Conservation (phyloP, 2,113 vertebrate species). For the Tachysurus vachellii region DNA sequence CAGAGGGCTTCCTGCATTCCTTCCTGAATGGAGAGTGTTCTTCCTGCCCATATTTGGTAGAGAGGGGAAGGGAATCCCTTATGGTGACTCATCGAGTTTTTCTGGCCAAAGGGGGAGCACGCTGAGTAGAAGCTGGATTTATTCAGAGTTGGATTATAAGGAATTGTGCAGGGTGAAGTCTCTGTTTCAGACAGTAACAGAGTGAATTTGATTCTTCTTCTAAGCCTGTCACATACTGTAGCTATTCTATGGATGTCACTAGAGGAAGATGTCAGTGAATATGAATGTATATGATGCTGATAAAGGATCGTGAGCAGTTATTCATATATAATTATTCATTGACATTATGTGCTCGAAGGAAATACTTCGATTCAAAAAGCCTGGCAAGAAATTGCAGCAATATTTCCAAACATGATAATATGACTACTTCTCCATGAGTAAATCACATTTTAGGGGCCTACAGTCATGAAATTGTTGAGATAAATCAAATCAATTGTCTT, state of each 20-base stretch:
- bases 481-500: background rate
- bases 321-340: background rate
- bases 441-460: background rate
- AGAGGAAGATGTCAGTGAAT: background rate
- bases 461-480: background rate
- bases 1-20: constrained; percentile 55
- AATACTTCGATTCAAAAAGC: background rate
- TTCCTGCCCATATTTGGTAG: constrained; percentile 63
- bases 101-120: constrained; percentile 41
- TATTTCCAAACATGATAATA: background rate
- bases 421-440: background rate
- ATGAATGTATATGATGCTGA: background rate
- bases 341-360: background rate
- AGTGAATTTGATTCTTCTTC: background rate
- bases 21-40: constrained; percentile 56
- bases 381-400: background rate
- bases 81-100: constrained; percentile 56
- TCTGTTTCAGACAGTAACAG: constrained; percentile 12
- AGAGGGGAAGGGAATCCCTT: constrained; percentile 63
- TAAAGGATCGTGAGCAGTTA: background rate
- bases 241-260: background rate
- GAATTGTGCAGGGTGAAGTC: constrained; percentile 25
- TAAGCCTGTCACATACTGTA: background rate
- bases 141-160: constrained; percentile 42
- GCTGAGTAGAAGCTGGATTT: constrained; percentile 44